Base-by-base conservation (phyloP, 2,888 invertebrate species). In the Aphrophora alni region DNA sequence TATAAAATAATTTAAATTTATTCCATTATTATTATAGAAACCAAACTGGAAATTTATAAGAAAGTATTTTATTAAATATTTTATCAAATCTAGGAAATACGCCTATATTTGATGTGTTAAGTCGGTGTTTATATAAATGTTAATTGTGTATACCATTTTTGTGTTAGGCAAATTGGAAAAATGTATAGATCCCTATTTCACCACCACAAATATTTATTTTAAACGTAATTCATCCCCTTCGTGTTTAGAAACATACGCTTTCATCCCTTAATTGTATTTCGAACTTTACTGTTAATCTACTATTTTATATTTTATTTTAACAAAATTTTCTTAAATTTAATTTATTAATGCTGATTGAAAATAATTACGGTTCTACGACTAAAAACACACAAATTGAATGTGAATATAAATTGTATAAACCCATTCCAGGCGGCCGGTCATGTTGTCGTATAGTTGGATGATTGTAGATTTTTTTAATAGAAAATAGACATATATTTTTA, bases 401-500 rank as follows among this genome's bases (percentile, higher is more conserved):
- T 33, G 33, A 33, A 33, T 14, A 17, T 10, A 44, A 7, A 44
- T 17, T 10, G 17, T 44, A 12, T 33, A 10, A 44, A 44, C 14
- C 59, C 59, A 21, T 21, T 5, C 59, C 10, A 21, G 59, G n/a
- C n/a, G 59, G n/a, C 59, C n/a, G 59, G 59, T n/a, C 59, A 3
- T 21, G 59, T 7, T 59, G 59, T 59, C 10, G 59, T 59, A 21
- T 21, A 5, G 21, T 44, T 2, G 44, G 44, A 14, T 59, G 59
- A n/a, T 4, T 59, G 21, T n/a, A 59, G 59, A 59, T 21, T 59
- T 59, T 59, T 59, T 59, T 59, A 21, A 59, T 59, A 59, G 59
- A 59, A 59, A 59, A 80, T 80, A 80, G 76, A 80, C 77, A 75
- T 80, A 80, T 80, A 80, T 80, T 80, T 80, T 80, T 80, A 80